Evolutionary conservation across 2,113 vertebrate genomes (phyloP).

Genomic region (Glareola pratincola): DNA sequence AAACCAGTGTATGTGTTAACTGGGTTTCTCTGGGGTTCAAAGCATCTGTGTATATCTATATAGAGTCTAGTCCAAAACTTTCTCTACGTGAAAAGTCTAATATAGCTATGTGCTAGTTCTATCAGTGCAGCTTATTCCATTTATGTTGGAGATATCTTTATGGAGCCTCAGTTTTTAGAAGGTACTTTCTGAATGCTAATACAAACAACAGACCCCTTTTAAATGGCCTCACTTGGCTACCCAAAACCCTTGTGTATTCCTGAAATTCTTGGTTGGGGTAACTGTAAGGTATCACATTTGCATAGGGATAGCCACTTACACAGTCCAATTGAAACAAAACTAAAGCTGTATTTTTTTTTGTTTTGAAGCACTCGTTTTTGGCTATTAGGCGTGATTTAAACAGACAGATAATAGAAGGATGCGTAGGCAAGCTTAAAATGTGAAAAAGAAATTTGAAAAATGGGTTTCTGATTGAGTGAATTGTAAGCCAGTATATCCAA

Average conservation of each 20-base stretch:
- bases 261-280: neutral
- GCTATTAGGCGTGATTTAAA: neutral
- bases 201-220: neutral
- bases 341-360: neutral
- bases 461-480: neutral
- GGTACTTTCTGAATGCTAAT: neutral
- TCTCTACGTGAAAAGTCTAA: neutral
- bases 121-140: neutral
- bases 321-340: neutral
- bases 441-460: neutral
- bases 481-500: neutral
- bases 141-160: neutral
- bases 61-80: conserved; percentile 11
- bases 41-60: neutral
- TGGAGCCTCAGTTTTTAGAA: neutral
- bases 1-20: conserved; percentile 29
- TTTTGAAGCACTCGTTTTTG: neutral
- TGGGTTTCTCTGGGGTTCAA: conserved; percentile 36
- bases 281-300: neutral
- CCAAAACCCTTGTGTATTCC: neutral
- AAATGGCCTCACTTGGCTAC: neutral
- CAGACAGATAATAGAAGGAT: neutral
- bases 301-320: neutral
- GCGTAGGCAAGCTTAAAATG: neutral
- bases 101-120: neutral